Evolutionary conservation across 2,113 vertebrate genomes (phyloP), one percentile per base, ranked within the genome.

Genomic region (Myxocyprinus asiaticus): DNA sequence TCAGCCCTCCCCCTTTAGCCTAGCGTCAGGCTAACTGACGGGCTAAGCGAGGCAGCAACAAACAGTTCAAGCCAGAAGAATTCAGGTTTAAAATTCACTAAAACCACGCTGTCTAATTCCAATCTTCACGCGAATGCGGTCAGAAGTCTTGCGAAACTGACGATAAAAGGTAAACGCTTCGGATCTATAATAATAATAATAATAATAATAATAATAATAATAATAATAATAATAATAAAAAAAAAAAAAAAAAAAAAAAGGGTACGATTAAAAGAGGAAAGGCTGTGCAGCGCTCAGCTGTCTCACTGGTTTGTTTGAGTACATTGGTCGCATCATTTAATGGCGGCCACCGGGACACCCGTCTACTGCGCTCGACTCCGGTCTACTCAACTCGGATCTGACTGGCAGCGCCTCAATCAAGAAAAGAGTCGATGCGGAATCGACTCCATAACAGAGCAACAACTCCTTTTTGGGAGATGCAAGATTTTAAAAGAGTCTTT

Each of bases 321-420:
- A 94, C 94, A 95, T 92, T 94, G 93, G 93, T 94, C 94, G 94
- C 94, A 95, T 95, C 95, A 94, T 96, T 97, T 97, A 97, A 97
- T 97, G 95, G 96, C 96, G 96, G 95, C 95, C 95, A 91, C 93
- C 94, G 95, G 94, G 95, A 96, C 95, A 94, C 53, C 76, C 74
- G 89, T 94, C 94, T 91, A 91, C 90, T 91, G 91, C 73, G 47
- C 68, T 33, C 58, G 44, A 72, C 42, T 72, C 66, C 50, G 44
- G 51, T 71, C 72, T 58, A 58, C n/a, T 58, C 14, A 11, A 55
- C 76, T 71, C 68, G 47, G 70, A 70, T 76, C 59, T 79, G 79
- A 74, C 61, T 67, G 78, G 78, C 43, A 67, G 78, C 64, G 51
- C 79, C 65, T 82, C 83, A 64, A 76, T 6, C 22, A 61, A 79